These are phyloP conservation scores for Drosophila paracracens DNA, from an alignment of 2,888 invertebrate genomes.

Conservation along the genomic window DNA sequence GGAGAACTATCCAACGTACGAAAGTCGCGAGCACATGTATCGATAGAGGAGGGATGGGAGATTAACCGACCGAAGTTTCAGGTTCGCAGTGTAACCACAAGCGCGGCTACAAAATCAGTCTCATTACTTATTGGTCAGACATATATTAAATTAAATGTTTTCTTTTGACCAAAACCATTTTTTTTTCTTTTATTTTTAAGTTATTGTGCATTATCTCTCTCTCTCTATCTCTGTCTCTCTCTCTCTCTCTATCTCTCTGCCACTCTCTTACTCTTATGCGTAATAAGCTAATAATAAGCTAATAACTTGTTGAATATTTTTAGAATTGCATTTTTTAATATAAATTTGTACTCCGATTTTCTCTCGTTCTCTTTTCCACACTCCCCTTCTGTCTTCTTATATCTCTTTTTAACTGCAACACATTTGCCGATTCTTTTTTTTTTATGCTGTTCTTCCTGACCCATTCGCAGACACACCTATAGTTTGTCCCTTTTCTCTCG, in stretches of 20 bases:
- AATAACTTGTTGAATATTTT: not conserved
- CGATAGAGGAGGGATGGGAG: too few species aligned
- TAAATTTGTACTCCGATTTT: not conserved
- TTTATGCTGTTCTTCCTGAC: not conserved
- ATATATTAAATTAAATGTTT: not conserved
- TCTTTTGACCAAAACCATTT: not conserved
- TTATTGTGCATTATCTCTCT: not conserved
- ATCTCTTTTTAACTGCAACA: not conserved
- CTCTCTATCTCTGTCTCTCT: not conserved
- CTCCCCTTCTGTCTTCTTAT: not conserved
- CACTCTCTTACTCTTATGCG: not conserved
- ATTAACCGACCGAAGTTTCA: too few species aligned
- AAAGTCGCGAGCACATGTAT: too few species aligned
- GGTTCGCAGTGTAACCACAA: too few species aligned
- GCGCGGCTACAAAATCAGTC: too few species aligned
- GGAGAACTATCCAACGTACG: too few species aligned
- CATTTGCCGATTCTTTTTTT: not conserved
- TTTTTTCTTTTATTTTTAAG: not conserved
- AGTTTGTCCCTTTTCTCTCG: too few species aligned
- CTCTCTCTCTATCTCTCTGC: not conserved
- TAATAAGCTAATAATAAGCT: not conserved
- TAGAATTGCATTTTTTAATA: not conserved
- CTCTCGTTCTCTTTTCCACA: not conserved
- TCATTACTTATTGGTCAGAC: too few species aligned
- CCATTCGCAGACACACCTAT: conserved; percentile 5